Base-by-base conservation (phyloP, 2,797 vertebrate species). In the Artibeus lituratus region DNA sequence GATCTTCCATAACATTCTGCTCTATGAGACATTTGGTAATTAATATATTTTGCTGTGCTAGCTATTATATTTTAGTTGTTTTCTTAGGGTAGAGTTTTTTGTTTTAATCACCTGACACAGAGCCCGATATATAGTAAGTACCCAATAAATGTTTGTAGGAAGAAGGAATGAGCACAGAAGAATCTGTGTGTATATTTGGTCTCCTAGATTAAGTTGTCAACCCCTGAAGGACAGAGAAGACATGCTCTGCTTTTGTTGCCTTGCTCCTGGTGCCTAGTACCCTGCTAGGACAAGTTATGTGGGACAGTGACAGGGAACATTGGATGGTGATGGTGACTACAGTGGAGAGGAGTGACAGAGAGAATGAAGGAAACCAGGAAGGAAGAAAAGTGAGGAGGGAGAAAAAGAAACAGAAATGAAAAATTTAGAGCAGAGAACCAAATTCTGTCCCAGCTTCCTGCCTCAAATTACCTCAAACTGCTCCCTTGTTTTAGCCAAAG, bases 31-130 rank as follows among this genome's bases (percentile, higher is more conserved):
- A 37, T 86, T 86, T 76, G 62, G 5, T 53, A 47, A 32, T 93
- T 70, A 35, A 15, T 95, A 4, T n/a, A 37, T 74, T 96, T 96
- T 93, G 22, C 21, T 90, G 32, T 72, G 26, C 87, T 92, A 73
- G n/a, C 26, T 77, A 44, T 10, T 89, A 83, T 87, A 84, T 73
- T 91, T 94, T 67, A 12, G 18, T 69, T 80, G 15, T 76, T 37
- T 39, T 59, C 12, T 37, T 83, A 85, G 16, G 44, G 21, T 62
- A 15, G 35, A 18, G 24, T 62, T 42, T 88, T 3, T 7, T 47
- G 51, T 86, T 91, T 39, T 42, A 42, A 65, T 90, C 7, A 88
- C 35, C 24, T 83, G 78, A 18, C 16, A 67, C 16, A 24, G 44
- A 92, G 22, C 16, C 21, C 84, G 77, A 29, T 6, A 37, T 10